Evolutionary conservation across 1,140 invertebrate species (phyloP).

Genomic region (Pseudoatta argentina): DNA sequence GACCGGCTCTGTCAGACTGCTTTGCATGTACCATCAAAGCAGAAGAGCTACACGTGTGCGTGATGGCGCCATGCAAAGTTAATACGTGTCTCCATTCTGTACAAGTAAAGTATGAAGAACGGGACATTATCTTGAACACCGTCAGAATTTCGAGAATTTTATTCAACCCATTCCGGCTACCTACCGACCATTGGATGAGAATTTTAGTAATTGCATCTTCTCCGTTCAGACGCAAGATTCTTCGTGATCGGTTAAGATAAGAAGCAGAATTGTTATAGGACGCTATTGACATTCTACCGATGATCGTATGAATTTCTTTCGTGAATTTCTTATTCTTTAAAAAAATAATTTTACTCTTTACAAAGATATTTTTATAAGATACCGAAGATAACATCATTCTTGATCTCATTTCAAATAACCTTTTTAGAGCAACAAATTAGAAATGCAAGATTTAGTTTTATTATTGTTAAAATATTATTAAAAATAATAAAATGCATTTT

Average conservation of each 20-base stretch:
- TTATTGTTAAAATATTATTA: neutral
- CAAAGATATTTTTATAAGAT: neutral
- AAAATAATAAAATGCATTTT: neutral
- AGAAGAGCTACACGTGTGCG: conserved; percentile 33
- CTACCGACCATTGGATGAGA: neutral
- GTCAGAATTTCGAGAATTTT: conserved; percentile 56
- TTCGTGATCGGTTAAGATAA: neutral
- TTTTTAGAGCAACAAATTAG: neutral
- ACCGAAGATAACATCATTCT: neutral
- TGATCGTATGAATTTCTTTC: neutral
- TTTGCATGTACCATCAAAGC: conserved; percentile 73
- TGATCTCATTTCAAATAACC: neutral
- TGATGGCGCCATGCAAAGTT: conserved; percentile 51
- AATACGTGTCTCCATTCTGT: conserved; percentile 40
- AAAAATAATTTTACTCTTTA: neutral
- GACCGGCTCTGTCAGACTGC: conserved; percentile 68
- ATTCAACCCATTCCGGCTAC: conserved; percentile 36
- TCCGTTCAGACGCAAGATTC: neutral
- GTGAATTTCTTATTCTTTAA: neutral
- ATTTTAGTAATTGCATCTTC: conserved; percentile 42
- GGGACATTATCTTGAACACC: conserved; percentile 43
- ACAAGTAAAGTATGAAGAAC: conserved; percentile 44
- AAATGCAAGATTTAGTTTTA: neutral
- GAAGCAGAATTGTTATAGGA: neutral
- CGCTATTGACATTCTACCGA: neutral